phyloP scores from a whole-genome alignment of 2,113 vertebrate species.

The Mus musculus region DNA sequence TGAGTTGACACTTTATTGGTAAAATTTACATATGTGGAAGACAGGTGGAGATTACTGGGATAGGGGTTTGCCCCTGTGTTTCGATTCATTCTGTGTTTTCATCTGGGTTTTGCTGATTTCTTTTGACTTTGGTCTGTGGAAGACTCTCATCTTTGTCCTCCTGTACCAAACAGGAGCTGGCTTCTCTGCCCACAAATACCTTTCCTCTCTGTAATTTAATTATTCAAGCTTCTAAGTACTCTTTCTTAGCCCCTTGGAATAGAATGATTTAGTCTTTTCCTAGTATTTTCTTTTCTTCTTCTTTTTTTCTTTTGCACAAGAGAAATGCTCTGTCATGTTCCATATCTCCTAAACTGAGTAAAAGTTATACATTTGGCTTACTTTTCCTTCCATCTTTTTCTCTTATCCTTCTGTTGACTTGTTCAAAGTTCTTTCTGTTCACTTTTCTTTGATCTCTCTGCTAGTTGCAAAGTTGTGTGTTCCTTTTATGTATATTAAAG shows the following conservation, averaged over 20 bases:
- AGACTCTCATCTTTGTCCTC: neutral
- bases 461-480: neutral
- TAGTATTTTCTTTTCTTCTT: neutral
- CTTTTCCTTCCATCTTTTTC: neutral
- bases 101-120: neutral
- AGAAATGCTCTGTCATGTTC: neutral
- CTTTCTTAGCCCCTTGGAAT: neutral
- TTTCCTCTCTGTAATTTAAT: neutral
- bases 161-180: neutral
- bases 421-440: constrained; percentile 7
- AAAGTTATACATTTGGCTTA: neutral
- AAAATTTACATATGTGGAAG: neutral
- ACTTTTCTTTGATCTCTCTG: neutral
- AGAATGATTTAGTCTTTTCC: neutral
- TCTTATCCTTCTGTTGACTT: neutral
- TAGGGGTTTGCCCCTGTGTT: neutral
- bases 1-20: neutral
- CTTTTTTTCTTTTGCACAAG: neutral
- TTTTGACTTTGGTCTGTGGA: neutral
- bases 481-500: constrained; percentile 2
- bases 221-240: neutral
- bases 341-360: neutral
- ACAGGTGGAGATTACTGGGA: neutral
- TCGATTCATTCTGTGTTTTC: neutral
- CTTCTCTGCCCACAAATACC: fast-evolving